Evolutionary conservation across 2,797 vertebrate species (phyloP).

Genomic region (Urosaurus nigricauda): DNA sequence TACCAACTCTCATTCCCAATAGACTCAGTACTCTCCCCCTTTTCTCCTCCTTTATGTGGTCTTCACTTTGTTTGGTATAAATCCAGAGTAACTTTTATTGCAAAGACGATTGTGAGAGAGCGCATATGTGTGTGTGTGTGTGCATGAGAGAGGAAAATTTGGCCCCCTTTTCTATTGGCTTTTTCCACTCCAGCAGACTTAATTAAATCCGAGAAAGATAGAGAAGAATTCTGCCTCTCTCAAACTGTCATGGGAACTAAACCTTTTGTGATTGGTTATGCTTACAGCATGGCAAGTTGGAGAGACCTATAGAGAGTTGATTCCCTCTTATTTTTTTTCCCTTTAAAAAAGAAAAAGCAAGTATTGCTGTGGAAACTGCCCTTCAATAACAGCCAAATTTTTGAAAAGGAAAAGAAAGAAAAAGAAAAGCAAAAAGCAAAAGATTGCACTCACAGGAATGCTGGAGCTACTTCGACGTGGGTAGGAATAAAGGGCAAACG

Average conservation of each 20-base stretch:
- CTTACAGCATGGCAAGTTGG: conserved; percentile 14
- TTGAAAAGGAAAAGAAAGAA: background rate
- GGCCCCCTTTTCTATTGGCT: background rate
- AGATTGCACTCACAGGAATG: background rate
- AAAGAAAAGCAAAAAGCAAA: background rate
- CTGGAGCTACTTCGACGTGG: background rate
- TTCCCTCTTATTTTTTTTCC: too few relatives aligned
- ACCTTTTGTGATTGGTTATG: conserved; percentile 41
- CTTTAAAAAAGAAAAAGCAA: background rate
- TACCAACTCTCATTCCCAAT: background rate
- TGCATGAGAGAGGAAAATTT: background rate
- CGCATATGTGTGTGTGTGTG: too few relatives aligned
- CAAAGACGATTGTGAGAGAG: background rate
- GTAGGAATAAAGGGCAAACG: background rate
- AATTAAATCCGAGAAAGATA: conserved; percentile 34
- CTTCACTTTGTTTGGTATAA: conserved; percentile 10
- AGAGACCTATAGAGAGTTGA: conserved; percentile 2
- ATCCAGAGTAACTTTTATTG: conserved; percentile 22
- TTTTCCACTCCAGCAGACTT: conserved; percentile 18
- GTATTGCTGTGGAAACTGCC: conserved; percentile 5
- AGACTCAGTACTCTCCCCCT: background rate
- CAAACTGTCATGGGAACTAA: conserved; percentile 36
- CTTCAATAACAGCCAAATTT: conserved; percentile 11
- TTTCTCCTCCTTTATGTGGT: background rate
- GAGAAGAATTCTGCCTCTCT: conserved; percentile 11